Percentiles rank a stretch among this genome's conserved stretches.
Evolutionary conservation across 2,113 vertebrate species (phyloP).

Genomic region (Alces alces): DNA sequence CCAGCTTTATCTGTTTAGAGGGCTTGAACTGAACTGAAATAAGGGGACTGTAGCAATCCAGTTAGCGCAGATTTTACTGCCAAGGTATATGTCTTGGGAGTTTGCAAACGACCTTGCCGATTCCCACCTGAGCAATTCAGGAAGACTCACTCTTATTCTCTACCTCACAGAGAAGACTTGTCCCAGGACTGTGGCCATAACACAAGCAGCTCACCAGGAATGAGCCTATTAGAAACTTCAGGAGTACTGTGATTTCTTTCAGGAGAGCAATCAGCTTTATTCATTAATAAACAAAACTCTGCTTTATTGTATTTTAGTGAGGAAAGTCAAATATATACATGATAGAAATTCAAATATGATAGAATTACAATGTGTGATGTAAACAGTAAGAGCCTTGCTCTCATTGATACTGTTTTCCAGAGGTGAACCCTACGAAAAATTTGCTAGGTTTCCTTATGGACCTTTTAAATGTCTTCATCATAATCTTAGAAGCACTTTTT

Average conservation of each 20-base stretch:
- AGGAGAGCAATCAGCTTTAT: background rate
- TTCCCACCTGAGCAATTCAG: background rate
- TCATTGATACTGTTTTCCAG: background rate
- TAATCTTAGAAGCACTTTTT: background rate
- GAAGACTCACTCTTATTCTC: background rate
- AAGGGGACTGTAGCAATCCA: background rate
- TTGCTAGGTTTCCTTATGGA: background rate
- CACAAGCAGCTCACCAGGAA: background rate
- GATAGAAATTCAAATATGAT: background rate
- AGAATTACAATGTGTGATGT: background rate
- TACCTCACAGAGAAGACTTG: background rate
- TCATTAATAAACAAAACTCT: background rate
- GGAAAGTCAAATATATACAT: background rate
- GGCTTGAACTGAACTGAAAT: background rate
- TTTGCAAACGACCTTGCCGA: rapidly evolving
- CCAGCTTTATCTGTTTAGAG: background rate
- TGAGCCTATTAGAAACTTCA: background rate
- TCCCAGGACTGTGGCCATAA: background rate
- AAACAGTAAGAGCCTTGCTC: background rate
- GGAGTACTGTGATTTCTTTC: background rate
- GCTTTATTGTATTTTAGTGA: background rate
- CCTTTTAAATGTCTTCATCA: background rate
- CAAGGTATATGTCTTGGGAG: background rate
- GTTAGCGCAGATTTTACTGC: background rate
- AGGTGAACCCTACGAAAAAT: background rate